phyloP scores from a whole-genome alignment of 2,113 vertebrate species.

The Stegostoma tigrinum region DNA sequence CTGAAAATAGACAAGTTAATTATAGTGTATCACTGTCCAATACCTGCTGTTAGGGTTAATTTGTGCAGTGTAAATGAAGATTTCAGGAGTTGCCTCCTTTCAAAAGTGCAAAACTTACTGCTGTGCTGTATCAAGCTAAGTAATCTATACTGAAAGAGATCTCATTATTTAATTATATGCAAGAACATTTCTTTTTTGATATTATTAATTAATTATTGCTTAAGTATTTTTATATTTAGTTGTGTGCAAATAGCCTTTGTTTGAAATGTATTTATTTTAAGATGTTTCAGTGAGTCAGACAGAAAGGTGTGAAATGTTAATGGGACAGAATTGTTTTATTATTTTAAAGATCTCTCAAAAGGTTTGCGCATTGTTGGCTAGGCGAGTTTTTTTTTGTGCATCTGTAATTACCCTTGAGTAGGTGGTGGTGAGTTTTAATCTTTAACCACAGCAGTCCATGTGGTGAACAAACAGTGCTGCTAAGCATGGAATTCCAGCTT shows the following conservation, averaged over 20 bases:
- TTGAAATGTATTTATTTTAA: not conserved
- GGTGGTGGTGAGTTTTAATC: too few species aligned
- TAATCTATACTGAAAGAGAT: conserved; percentile 41
- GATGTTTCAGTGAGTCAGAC: not conserved
- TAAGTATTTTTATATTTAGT: not conserved
- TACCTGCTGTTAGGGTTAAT: conserved; percentile 55
- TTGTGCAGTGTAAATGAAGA: conserved; percentile 56
- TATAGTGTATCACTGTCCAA: conserved; percentile 52
- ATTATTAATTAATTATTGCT: not conserved
- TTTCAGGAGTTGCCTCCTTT: conserved; percentile 46
- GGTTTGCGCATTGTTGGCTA: too few species aligned
- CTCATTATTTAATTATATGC: conserved; percentile 40
- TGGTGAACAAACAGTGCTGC: too few species aligned
- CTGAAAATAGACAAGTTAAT: conserved; percentile 53
- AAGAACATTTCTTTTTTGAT: conserved; percentile 17
- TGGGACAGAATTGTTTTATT: not conserved
- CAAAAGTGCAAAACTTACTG: conserved; percentile 41
- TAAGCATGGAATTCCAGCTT: too few species aligned
- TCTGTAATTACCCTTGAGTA: too few species aligned
- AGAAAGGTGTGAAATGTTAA: not conserved
- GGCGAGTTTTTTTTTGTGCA: too few species aligned
- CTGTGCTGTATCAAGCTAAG: conserved; percentile 41
- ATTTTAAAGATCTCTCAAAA: too few species aligned
- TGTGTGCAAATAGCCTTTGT: not conserved
- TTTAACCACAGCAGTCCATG: too few species aligned